Evolutionary conservation across 2,797 vertebrate species (phyloP).

Genomic region (Spheniscus humboldti): DNA sequence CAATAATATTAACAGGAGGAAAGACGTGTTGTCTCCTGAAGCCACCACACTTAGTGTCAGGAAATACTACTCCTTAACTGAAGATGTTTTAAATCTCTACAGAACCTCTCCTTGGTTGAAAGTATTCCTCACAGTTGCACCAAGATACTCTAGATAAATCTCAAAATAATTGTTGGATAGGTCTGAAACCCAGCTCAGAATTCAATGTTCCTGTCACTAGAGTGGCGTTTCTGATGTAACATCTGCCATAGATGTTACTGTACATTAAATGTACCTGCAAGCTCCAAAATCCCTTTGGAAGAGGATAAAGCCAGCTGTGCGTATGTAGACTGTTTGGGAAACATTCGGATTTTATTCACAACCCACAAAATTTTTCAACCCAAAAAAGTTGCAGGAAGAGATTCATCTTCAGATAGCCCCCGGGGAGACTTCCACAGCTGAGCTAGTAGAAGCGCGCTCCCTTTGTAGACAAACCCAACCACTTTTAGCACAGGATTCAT

Average conservation of each 20-base stretch:
- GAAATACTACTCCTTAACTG: not conserved
- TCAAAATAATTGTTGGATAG: not conserved
- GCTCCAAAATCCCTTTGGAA: not conserved
- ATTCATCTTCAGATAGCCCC: not conserved
- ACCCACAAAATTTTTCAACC: not conserved
- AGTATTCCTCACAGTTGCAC: not conserved
- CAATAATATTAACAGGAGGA: not conserved
- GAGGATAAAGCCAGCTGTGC: not conserved
- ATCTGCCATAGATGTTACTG: not conserved
- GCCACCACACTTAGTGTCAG: not conserved
- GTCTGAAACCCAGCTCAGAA: not conserved
- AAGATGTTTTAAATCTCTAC: not conserved
- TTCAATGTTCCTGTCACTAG: not conserved
- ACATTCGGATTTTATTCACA: not conserved
- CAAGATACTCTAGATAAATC: not conserved
- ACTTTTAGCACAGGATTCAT: not conserved
- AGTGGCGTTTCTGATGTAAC: not conserved
- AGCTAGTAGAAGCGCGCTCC: not conserved
- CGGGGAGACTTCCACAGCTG: not conserved
- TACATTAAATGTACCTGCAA: not conserved
- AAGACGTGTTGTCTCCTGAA: not conserved
- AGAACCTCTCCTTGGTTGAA: not conserved
- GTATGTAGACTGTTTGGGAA: not conserved
- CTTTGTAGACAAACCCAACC: not conserved
- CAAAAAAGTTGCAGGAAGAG: slow-evolving; percentile 9